Evolutionary conservation across 2,888 invertebrate genomes (phyloP).

Genomic region (Erebia palarica): DNA sequence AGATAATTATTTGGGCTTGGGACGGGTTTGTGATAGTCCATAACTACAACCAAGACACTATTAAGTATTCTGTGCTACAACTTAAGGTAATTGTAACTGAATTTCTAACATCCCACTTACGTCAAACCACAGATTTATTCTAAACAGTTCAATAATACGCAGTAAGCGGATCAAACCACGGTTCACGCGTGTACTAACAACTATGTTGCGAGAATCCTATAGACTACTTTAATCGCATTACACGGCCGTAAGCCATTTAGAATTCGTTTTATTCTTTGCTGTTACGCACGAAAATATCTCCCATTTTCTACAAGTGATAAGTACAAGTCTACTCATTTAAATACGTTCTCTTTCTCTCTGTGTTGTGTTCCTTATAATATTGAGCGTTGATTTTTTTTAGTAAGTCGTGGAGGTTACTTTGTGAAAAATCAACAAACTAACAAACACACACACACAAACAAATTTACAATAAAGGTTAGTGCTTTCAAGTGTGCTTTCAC

Average conservation of each 20-base stretch:
- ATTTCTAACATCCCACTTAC: no score
- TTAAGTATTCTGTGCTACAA: not conserved
- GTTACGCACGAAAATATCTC: not conserved
- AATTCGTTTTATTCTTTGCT: not conserved
- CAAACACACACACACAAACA: no score
- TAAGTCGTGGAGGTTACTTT: no score
- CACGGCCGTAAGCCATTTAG: conserved; percentile 5
- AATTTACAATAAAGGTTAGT: no score
- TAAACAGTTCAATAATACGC: not conserved
- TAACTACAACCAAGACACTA: not conserved
- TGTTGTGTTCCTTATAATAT: no score
- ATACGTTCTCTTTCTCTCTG: no score
- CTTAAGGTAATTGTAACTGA: not conserved
- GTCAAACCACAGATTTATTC: conserved; percentile 4
- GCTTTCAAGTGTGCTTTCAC: no score
- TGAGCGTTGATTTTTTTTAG: no score
- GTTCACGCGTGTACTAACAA: conserved; percentile 12
- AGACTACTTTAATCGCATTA: conserved; percentile 10
- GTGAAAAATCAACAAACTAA: no score
- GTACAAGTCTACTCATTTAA: not conserved
- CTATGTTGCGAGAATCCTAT: not conserved
- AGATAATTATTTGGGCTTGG: no score
- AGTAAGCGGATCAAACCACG: conserved; percentile 13
- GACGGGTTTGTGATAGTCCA: no score
- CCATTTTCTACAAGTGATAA: not conserved